These are phyloP conservation scores for Columba guinea DNA, from an alignment of 2,797 vertebrate genomes.

Conservation along the genomic window DNA sequence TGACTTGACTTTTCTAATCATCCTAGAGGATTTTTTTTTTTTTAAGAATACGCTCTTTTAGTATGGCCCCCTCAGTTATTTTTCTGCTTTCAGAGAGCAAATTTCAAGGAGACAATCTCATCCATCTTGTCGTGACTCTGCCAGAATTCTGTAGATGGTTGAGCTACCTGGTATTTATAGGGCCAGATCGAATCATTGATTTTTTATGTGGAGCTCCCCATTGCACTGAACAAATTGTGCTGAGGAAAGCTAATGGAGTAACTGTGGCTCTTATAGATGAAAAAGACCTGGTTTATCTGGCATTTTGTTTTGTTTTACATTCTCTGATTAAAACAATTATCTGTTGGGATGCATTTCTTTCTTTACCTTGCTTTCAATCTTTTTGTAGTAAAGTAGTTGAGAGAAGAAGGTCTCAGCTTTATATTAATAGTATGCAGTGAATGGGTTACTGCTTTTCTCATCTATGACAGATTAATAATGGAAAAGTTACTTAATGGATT, in stretches of 20 bases:
- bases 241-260: background rate
- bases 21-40: background rate
- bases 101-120: conserved; percentile 28
- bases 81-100: conserved; percentile 16
- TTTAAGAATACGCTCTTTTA: background rate
- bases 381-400: background rate
- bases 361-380: background rate
- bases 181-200: conserved; percentile 24
- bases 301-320: background rate
- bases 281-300: background rate
- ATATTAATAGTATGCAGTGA: background rate
- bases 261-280: background rate
- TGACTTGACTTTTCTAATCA: conserved; percentile 35
- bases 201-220: background rate
- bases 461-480: background rate
- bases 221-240: background rate
- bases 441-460: background rate
- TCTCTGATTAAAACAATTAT: background rate
- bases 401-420: background rate
- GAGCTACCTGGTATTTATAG: background rate
- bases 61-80: background rate
- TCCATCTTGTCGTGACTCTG: conserved; percentile 35
- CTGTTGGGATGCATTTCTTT: background rate
- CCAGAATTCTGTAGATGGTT: background rate
- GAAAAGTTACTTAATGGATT: background rate